Base-by-base conservation (phyloP, 2,797 vertebrate genomes). In the Gobio occitaniae region DNA sequence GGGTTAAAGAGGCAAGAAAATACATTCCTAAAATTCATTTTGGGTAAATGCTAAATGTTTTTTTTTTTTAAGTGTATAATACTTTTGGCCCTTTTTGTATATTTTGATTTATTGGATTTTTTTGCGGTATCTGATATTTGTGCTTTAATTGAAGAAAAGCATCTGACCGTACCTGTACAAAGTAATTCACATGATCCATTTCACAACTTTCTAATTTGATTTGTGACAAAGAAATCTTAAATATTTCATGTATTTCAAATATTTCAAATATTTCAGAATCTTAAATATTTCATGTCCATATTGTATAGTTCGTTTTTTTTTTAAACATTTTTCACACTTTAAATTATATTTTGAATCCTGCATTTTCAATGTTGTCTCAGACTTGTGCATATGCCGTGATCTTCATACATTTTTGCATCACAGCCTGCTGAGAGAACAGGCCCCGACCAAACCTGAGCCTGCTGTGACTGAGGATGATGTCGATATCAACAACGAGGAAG, bases 341-440 rank as follows among this genome's bases (percentile, higher is more conserved):
- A n/a, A 76, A 76, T 59, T 1, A 5, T 5, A 41, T 59, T 41
- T 15, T 77, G 32, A 36, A 17, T 72, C 6, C 44, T 13, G 52
- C 50, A 19, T 52, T 32, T 75, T 75, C 17, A 75, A 11, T 52
- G 29, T 38, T 21, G 29, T 54, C 10, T 78, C 1, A 21, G 17
- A 32, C 16, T 44, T 69, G 1, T 38, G 25, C 25, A 68, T 21
- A 56, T 44, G 17, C 15, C 6, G 12, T 70, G 7, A 38, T 47
- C 63, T 48, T 71, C 56, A 25, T 2, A 1, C 0, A 61, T 0
- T 7, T 52, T 90, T 61, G 75, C 70, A 75, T 56, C 9, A 4
- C 92, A 99, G 98, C 2, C 95, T 97, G 92, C 80, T 91, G 1
- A 91, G 83, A 63, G 96, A 96, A 86, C 96, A 95, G 80, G 92